A percentile compares a stretch with the other conserved stretches of the same genome.
Conservation (phyloP, 2,888 invertebrate species). For the Dolichopus griseipennis region DNA sequence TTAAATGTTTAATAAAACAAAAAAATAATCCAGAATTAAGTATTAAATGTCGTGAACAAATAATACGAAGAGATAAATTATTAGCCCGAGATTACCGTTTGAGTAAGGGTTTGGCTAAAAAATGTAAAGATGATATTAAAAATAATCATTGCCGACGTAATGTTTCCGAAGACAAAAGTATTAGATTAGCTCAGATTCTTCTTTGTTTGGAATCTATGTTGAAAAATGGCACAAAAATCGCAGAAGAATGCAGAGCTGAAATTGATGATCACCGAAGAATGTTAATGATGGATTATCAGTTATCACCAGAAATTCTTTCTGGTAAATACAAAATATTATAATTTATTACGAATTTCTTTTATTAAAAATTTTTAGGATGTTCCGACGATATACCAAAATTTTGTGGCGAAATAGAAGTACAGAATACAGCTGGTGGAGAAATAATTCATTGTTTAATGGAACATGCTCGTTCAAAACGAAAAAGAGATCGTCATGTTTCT, state of each 20-base stretch:
- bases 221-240: slow-evolving; percentile 62
- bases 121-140: slow-evolving; percentile 85
- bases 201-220: slow-evolving; percentile 79
- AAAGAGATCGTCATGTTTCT: slow-evolving; percentile 58
- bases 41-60: slow-evolving; percentile 67
- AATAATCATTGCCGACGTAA: slow-evolving; percentile 75
- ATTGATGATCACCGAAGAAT: slow-evolving; percentile 84
- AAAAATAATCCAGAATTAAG: slow-evolving; percentile 61
- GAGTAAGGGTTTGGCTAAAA: slow-evolving; percentile 76
- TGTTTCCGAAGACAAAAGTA: slow-evolving; percentile 71
- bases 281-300: slow-evolving; percentile 85
- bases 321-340: slow-evolving; percentile 25
- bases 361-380: slow-evolving; percentile 50
- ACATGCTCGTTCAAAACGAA: slow-evolving; percentile 57
- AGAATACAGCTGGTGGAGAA: slow-evolving; percentile 55
- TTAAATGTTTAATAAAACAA: slow-evolving; percentile 80
- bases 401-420: slow-evolving; percentile 59
- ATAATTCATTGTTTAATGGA: slow-evolving; percentile 96
- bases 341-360: neutral
- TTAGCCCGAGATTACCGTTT: slow-evolving; percentile 85
- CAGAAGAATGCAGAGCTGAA: slow-evolving; percentile 74
- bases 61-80: slow-evolving; percentile 75
- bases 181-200: slow-evolving; percentile 80
- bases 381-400: slow-evolving; percentile 70
- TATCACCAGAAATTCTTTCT: slow-evolving; percentile 87